Evolutionary conservation across 2,888 invertebrate species (phyloP), one percentile per base, ranked within the genome.

Genomic region (Aradus depressus): DNA sequence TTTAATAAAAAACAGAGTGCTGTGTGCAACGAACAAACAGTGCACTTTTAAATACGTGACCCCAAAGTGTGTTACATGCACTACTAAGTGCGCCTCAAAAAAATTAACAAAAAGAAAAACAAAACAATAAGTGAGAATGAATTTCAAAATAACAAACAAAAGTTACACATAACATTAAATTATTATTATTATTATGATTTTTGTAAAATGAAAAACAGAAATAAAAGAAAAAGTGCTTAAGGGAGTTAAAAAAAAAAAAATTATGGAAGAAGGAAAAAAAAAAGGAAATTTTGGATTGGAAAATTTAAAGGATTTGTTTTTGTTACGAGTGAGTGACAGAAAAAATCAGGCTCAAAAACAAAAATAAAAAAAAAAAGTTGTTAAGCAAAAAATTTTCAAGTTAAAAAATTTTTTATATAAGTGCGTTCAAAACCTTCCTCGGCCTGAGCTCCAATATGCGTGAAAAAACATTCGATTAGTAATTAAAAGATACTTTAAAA

Each of bases 41-140:
- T 55, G 55, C 55, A 52, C 55, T 52, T 49, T 49, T 49, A 49
- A 34, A 54, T 51, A 55, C 55, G 55, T 55, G 55, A 52, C 37
- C 45, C 39, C 34, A 43, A 42, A 22, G 47, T 47, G 53, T 53
- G 56, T 53, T 49, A 52, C 59, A 59, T 59, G 59, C 59, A 59
- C 59, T 59, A 54, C 57, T 54, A 56, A 58, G 59, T 58, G 56
- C 57, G 47, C 44, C 52, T 58, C 52, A 55, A 56, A 57, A 56
- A 58, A 53, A 52, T 44, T 52, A 48, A 53, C 49, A 55, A 69
- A 55, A 57, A 58, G 42, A 51, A 45, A 51, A 58, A 56, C n/a
- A n/a, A n/a, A n/a, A n/a, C n/a, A n/a, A n/a, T n/a, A 52, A 54
- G 45, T 56, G 39, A 49, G 39, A 44, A n/a, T n/a, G n/a, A n/a